A percentile compares a stretch with the other conserved stretches of the same genome.
Evolutionary conservation across 2,113 vertebrate species (phyloP).

Genomic region (Entelurus aequoreus): DNA sequence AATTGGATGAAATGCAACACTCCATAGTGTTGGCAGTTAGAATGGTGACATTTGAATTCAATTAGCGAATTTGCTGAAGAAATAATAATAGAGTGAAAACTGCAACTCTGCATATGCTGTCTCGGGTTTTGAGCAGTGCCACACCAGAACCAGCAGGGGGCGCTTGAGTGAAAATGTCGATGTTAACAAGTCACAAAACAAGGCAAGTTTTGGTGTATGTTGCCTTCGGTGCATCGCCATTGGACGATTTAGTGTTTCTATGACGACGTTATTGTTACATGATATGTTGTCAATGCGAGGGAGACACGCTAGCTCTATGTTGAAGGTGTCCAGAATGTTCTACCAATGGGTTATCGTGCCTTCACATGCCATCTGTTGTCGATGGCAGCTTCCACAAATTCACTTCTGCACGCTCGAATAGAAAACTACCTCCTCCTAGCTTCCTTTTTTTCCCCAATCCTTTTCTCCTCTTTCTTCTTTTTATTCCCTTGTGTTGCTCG

Average conservation of each 20-base stretch:
- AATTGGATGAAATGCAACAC: slow-evolving; percentile 52
- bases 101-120: neutral
- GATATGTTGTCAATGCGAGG: no score
- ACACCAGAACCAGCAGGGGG: neutral
- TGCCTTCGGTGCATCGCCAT: no score
- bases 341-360: neutral
- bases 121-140: neutral
- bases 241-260: no score
- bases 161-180: neutral
- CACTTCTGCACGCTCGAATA: neutral
- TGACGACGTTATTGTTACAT: no score
- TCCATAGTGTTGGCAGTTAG: slow-evolving; percentile 1
- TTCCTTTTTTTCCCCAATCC: neutral
- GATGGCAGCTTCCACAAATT: neutral
- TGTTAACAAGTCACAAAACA: no score
- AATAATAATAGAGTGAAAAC: neutral
- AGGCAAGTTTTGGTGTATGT: no score
- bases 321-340: neutral
- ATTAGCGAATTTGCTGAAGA: neutral
- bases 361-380: slow-evolving; percentile 1
- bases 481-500: no score
- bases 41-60: slow-evolving; percentile 7
- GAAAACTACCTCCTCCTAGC: neutral
- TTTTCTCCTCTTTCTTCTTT: neutral
- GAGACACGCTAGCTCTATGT: no score